phyloP scores from a whole-genome alignment of 2,113 vertebrate genomes.

The Erythrocercus mccallii region DNA sequence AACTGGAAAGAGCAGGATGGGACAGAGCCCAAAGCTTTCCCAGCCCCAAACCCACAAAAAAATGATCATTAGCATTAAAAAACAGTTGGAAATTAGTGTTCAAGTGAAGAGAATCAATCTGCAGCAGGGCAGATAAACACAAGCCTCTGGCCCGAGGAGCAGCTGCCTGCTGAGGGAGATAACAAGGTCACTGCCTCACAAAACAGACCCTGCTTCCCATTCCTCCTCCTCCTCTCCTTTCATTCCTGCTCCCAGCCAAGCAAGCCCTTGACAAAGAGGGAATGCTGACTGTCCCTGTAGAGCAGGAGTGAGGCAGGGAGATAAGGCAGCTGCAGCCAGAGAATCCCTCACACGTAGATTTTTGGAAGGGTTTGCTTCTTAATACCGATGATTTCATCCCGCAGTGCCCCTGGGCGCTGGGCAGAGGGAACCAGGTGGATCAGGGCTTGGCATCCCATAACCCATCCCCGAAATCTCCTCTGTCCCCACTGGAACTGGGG shows the following conservation, averaged over 20 bases:
- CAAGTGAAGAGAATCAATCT: conserved; percentile 59
- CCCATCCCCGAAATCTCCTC: rapidly evolving
- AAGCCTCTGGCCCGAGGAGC: neutral
- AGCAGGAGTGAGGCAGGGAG: neutral
- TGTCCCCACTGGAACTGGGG: rapidly evolving
- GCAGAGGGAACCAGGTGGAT: neutral
- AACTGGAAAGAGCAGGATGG: neutral
- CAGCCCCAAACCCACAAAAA: neutral
- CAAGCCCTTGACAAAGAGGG: neutral
- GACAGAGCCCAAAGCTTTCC: neutral
- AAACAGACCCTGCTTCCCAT: neutral
- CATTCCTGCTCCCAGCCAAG: neutral
- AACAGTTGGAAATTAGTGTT: conserved; percentile 59
- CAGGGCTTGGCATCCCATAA: neutral
- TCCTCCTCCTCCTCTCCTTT: neutral
- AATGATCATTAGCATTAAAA: neutral
- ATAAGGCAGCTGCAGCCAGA: neutral
- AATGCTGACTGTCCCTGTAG: neutral
- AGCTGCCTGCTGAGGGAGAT: conserved; percentile 62
- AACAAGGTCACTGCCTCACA: conserved; percentile 20
- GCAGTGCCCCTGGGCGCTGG: neutral
- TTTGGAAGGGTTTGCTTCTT: neutral
- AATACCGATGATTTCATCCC: rapidly evolving
- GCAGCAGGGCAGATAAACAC: conserved; percentile 58
- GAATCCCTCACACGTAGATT: neutral